Evolutionary conservation across 2,888 invertebrate species (phyloP), one percentile per base, ranked within the genome.

Genomic region (Laothoe populi): DNA sequence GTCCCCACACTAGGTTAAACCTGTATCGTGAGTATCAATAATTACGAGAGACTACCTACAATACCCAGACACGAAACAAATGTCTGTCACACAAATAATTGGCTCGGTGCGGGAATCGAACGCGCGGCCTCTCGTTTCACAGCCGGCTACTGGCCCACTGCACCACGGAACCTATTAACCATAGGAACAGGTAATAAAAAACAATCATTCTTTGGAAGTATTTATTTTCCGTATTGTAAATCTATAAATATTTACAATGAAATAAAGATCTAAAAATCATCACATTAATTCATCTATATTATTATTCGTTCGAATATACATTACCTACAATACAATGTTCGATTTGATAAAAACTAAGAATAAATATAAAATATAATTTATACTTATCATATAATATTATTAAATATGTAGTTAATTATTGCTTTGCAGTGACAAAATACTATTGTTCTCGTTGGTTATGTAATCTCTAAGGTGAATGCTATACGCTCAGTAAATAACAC

Each of bases 211-310:
- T 69, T 66, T 69, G 60, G 57, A 67, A 69, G 69, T 59, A 42
- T 75, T 74, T 75, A 73, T 73, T 72, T 53, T 67, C 48, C 19
- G 26, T 75, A 76, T 75, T 73, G 72, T 78, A 77, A 78, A 82
- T 75, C 73, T 76, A 79, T 64, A 68, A 65, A 66, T 77, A 83
- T 81, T 81, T 84, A 83, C 82, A 85, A 80, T 80, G 71, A 75
- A 53, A 61, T 53, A 61, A 53, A 53, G 76, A 76, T 80, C 75
- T 79, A 78, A 70, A 78, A 76, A 74, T 71, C 75, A 83, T 85
- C 85, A 84, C 85, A 82, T 76, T 77, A 74, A 78, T 79, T 80
- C 74, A 75, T 71, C 67, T 74, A 72, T 77, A 72, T 65, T 67
- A 60, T 70, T 70, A 73, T 72, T 75, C 53, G 31, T 53, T 35